Evolutionary conservation across 1,140 invertebrate genomes (phyloP).

Genomic region (Contarinia nasturtii): DNA sequence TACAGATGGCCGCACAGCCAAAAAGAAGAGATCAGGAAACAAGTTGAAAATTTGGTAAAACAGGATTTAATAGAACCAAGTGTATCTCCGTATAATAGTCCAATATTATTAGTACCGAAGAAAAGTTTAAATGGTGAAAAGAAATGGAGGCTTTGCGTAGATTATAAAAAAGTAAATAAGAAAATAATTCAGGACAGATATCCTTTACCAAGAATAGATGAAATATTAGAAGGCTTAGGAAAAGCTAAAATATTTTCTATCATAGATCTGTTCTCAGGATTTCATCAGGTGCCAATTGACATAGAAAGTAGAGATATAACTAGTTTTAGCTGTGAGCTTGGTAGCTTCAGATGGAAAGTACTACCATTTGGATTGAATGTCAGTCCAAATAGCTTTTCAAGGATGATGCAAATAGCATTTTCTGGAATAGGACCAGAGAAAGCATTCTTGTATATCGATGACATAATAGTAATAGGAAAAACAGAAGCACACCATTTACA

Average conservation of each 20-base stretch:
- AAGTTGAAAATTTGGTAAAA: background rate
- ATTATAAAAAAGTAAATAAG: slow-evolving; percentile 5
- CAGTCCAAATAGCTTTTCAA: too few species aligned
- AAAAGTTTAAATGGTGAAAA: slow-evolving; percentile 1
- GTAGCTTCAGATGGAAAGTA: slow-evolving; percentile 24
- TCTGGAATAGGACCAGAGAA: too few species aligned
- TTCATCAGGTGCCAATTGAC: too few species aligned
- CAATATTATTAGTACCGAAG: background rate
- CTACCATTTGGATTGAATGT: slow-evolving; percentile 25
- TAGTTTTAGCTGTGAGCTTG: slow-evolving; percentile 29
- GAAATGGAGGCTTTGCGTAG: slow-evolving; percentile 6
- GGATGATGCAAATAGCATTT: too few species aligned
- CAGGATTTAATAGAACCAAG: background rate
- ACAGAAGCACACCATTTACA: slow-evolving; percentile 13
- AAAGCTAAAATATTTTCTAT: slow-evolving; percentile 16
- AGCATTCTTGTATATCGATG: too few species aligned
- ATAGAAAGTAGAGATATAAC: too few species aligned
- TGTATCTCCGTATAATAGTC: background rate
- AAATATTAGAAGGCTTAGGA: slow-evolving; percentile 19
- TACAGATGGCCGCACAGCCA: slow-evolving; percentile 1
- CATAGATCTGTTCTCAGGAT: too few species aligned
- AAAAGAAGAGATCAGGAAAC: background rate
- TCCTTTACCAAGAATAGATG: slow-evolving; percentile 25
- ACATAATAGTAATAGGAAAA: too few species aligned
- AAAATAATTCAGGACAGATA: slow-evolving; percentile 8